These are phyloP conservation scores for Coregonus clupeaformis DNA, from an alignment of 2,113 vertebrate genomes.

Conservation along the genomic window DNA sequence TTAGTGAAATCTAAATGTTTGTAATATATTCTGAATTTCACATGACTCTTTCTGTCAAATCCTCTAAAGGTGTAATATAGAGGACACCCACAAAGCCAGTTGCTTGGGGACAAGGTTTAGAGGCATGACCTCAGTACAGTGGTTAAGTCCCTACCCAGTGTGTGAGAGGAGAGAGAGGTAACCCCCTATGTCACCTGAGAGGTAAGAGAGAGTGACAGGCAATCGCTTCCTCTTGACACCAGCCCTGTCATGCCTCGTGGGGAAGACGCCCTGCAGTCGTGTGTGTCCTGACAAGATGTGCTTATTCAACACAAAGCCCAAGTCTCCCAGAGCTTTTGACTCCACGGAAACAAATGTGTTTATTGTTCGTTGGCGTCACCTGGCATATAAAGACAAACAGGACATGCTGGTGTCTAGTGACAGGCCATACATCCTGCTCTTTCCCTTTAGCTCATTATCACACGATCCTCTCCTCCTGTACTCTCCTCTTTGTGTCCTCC, in stretches of 20 bases:
- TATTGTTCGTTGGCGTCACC: conserved; percentile 13
- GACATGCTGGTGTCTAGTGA: background rate
- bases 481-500: background rate
- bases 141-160: background rate
- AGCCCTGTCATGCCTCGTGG: background rate
- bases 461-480: background rate
- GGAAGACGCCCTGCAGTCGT: background rate
- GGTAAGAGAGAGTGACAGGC: background rate
- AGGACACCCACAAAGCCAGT: background rate
- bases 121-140: background rate
- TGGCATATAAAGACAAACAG: conserved; percentile 12
- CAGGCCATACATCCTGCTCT: conserved; percentile 21
- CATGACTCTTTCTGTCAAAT: background rate
- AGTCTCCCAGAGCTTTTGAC: background rate
- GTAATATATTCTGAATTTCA: background rate
- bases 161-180: background rate
- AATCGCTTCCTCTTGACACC: background rate
- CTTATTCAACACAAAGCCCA: conserved; percentile 5
- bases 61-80: too few relatives aligned
- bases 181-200: background rate
- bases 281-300: background rate
- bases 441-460: conserved; percentile 21
- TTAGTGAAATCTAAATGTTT: background rate
- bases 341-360: conserved; percentile 30
- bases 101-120: background rate